Conservation (phyloP, 2,888 invertebrate species). For the Lacanobia wlatinum region DNA sequence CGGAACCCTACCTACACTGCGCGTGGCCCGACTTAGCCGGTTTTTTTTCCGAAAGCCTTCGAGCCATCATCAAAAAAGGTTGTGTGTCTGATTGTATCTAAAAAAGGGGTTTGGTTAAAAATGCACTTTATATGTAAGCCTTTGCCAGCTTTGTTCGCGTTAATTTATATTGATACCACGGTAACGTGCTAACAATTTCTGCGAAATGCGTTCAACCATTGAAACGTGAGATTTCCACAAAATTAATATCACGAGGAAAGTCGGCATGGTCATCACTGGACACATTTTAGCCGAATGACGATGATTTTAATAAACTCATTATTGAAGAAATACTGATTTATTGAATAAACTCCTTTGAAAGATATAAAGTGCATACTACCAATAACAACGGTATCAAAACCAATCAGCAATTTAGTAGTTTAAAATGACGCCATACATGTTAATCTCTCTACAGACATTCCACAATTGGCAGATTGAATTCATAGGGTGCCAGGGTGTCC, state of each 20-base stretch:
- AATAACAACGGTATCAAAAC: neutral
- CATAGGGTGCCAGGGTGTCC: neutral
- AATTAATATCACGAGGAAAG: too few relatives aligned
- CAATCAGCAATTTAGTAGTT: neutral
- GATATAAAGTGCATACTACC: neutral
- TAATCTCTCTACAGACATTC: neutral
- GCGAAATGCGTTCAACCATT: too few relatives aligned
- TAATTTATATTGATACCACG: too few relatives aligned
- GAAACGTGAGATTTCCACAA: too few relatives aligned
- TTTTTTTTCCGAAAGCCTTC: neutral
- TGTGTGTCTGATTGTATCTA: neutral
- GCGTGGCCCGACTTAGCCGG: too few relatives aligned
- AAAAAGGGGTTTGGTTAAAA: neutral
- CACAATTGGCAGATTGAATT: constrained; percentile 25
- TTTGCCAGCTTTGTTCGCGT: neutral
- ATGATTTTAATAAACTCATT: too few relatives aligned
- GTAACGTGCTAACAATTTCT: too few relatives aligned
- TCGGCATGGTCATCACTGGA: too few relatives aligned
- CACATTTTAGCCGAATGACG: too few relatives aligned
- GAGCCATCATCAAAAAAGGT: neutral
- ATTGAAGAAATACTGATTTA: too few relatives aligned
- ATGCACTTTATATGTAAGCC: neutral
- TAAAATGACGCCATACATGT: neutral
- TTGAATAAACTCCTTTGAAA: too few relatives aligned
- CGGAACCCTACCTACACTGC: too few relatives aligned